Evolutionary conservation across 2,797 vertebrate species (phyloP).

Genomic region (Acanthopagrus latus): DNA sequence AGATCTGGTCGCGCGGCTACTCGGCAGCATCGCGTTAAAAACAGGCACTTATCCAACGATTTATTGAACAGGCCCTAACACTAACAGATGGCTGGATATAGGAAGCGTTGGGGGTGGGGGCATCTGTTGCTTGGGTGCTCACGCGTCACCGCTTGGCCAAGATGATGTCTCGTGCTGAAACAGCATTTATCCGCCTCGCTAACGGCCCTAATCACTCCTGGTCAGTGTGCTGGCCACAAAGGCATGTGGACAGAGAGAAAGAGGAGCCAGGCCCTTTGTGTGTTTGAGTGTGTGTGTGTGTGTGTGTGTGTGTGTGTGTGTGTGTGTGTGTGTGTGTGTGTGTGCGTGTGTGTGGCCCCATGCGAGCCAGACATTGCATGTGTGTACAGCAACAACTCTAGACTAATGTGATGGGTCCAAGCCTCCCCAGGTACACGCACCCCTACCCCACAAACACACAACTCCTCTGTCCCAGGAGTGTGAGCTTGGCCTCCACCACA

Average conservation of each 20-base stretch:
- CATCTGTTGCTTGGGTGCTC: constrained; percentile 84
- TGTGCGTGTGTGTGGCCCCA: no score
- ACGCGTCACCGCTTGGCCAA: constrained; percentile 75
- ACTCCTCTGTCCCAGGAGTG: constrained; percentile 76
- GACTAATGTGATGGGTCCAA: constrained; percentile 61
- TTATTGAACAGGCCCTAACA: constrained; percentile 76
- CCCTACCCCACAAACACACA: constrained; percentile 55
- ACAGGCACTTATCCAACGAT: constrained; percentile 74
- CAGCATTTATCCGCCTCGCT: constrained; percentile 74
- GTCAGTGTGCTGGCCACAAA: constrained; percentile 63
- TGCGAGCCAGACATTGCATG: constrained; percentile 59
- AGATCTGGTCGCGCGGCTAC: constrained; percentile 57
- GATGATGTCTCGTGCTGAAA: constrained; percentile 81
- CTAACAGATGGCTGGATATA: constrained; percentile 81
- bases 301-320: background rate
- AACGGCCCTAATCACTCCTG: constrained; percentile 68
- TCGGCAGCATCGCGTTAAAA: constrained; percentile 60
- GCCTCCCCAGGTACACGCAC: constrained; percentile 76
- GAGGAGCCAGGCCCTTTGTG: constrained; percentile 6
- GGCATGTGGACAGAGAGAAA: constrained; percentile 44
- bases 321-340: no score
- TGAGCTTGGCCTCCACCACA: constrained; percentile 79
- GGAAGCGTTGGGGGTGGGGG: constrained; percentile 67
- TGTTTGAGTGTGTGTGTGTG: constrained; percentile 10
- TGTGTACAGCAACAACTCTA: constrained; percentile 58